Conservation (phyloP, 2,888 invertebrate species). For the Bellardia pandia region DNA sequence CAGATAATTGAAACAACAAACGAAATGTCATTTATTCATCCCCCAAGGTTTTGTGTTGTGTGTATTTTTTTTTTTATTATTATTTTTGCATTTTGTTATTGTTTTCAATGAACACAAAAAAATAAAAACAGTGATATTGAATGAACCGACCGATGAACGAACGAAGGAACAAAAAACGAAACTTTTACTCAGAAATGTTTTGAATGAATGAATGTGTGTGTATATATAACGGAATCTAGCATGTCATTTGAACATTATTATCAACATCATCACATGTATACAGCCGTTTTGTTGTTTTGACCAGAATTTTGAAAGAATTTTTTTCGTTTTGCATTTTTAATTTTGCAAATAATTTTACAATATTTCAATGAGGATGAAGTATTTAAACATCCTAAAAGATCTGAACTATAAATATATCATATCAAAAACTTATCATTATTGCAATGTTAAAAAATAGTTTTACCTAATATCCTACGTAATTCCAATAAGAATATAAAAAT, state of each 20-base stretch:
- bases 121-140: slow-evolving; percentile 42
- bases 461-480: no score
- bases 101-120: slow-evolving; percentile 47
- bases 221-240: slow-evolving; percentile 76
- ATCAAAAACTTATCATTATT: no score
- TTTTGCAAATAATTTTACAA: neutral
- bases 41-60: slow-evolving; percentile 64
- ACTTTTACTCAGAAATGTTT: slow-evolving; percentile 41
- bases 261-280: slow-evolving; percentile 23
- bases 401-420: no score
- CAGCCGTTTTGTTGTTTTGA: neutral
- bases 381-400: no score
- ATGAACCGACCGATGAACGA: slow-evolving; percentile 36
- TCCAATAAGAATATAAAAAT: no score
- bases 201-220: slow-evolving; percentile 39
- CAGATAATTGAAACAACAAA: slow-evolving; percentile 58
- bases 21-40: slow-evolving; percentile 73
- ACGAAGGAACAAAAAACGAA: slow-evolving; percentile 46
- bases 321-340: neutral
- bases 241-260: slow-evolving; percentile 58
- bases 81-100: slow-evolving; percentile 49
- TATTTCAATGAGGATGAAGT: neutral
- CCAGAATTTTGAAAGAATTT: slow-evolving; percentile 51
- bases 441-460: no score
- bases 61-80: slow-evolving; percentile 15